Conservation (phyloP, 2,888 invertebrate genomes). For the Lomographa bimaculata region DNA sequence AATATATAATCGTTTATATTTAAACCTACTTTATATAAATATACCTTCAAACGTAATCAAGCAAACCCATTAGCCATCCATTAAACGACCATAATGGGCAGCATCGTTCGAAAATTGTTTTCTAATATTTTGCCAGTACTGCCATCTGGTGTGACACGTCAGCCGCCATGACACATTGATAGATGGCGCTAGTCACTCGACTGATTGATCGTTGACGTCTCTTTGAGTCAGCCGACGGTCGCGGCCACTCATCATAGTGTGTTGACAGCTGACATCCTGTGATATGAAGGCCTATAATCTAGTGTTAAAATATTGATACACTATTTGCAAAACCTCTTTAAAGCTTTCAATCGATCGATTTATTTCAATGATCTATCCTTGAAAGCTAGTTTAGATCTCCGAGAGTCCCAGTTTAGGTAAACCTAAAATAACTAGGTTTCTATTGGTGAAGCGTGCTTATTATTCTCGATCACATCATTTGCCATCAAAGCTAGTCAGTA, state of each 20-base stretch:
- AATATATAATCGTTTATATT: neutral
- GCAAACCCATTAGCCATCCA: constrained; percentile 17
- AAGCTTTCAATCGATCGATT: too few relatives aligned
- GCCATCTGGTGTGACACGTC: constrained; percentile 71
- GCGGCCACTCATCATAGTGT: constrained; percentile 29
- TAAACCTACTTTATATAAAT: too few relatives aligned
- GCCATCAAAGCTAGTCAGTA: too few relatives aligned
- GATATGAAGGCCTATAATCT: constrained; percentile 23
- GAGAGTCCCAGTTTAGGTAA: too few relatives aligned
- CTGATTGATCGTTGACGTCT: constrained; percentile 78
- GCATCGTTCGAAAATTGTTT: constrained; percentile 67
- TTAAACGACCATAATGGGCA: constrained; percentile 34
- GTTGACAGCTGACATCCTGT: constrained; percentile 38
- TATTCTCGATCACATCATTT: too few relatives aligned
- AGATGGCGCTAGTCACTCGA: constrained; percentile 71
- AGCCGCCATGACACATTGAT: constrained; percentile 71
- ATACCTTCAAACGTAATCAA: constrained; percentile 6
- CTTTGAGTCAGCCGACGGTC: constrained; percentile 47
- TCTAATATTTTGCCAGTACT: constrained; percentile 70
- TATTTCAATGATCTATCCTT: too few relatives aligned
- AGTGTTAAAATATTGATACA: constrained; percentile 8
- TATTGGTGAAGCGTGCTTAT: too few relatives aligned
- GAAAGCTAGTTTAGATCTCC: too few relatives aligned
- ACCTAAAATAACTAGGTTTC: too few relatives aligned
- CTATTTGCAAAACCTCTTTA: neutral